Evolutionary conservation across 2,113 vertebrate species (phyloP), one percentile per base, ranked within the genome.

Genomic region (Tinamus guttatus): DNA sequence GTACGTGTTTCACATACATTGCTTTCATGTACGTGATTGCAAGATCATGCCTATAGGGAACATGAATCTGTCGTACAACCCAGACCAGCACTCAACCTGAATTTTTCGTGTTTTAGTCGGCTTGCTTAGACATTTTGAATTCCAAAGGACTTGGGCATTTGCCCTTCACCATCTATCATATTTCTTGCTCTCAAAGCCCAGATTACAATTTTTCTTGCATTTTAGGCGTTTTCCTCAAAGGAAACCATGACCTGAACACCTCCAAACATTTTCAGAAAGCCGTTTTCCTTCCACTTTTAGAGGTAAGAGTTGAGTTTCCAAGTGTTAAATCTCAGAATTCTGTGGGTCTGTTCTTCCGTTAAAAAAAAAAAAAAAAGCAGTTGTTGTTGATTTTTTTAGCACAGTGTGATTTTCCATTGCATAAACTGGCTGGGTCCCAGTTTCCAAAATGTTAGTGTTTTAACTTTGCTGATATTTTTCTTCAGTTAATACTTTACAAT

Each of bases 31-130:
- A 41, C 40, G 13, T 41, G 40, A 41, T 41, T 41, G 40, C 40
- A 32, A 54, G 76, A 64, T 4, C 87, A 52, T 69, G 21, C 70
- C 17, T 67, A 22, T 28, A 85, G 73, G 84, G 58, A 91, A 67
- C 70, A 63, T 34, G 58, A 92, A 87, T 91, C 75, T 87, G 78
- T 69, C 91, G 77, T 17, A 70, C 36, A 87, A 76, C 36, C 70
- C 52, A 80, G 65, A 93, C 36, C 49, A 59, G 43, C 49, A 91
- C 59, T 80, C 78, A 40, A 75, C 70, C 90, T 73, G 36, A 59
- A 74, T 74, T 81, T 85, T 89, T 87, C 94, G 58, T 60, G 85
- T 94, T 91, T 91, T 47, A 89, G 86, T 58, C 91, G 95, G 59
- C 52, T 11, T 1, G 43, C 59, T 91, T 49, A 89, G 78, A 70